Conservation (phyloP, 2,888 invertebrate species). For the Oscheius myriophilus region DNA sequence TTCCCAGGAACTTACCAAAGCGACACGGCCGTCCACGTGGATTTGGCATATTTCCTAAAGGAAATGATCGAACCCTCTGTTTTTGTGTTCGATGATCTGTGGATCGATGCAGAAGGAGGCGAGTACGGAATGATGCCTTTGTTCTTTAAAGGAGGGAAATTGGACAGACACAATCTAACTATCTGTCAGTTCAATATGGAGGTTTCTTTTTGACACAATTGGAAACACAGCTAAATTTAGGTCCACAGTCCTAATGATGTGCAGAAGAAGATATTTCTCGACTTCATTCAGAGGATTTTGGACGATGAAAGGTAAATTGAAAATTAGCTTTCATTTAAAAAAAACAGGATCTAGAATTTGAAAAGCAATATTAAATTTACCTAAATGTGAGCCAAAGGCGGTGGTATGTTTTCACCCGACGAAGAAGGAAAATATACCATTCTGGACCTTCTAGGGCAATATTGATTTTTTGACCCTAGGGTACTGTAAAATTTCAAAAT, state of each 20-base stretch:
- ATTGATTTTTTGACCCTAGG: too few species aligned
- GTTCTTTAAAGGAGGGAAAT: slow-evolving; percentile 8
- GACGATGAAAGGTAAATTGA: slow-evolving; percentile 10
- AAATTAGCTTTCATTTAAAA: too few species aligned
- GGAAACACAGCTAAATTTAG: not conserved
- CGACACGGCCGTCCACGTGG: slow-evolving; percentile 13
- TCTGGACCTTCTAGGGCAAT: too few species aligned
- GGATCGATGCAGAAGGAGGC: slow-evolving; percentile 29
- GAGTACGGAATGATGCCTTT: slow-evolving; percentile 21
- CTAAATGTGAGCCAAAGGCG: too few species aligned
- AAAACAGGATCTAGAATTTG: too few species aligned
- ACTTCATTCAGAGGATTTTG: slow-evolving; percentile 19
- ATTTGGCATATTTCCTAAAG: slow-evolving; percentile 15
- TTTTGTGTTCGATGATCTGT: slow-evolving; percentile 15
- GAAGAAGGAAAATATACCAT: too few species aligned
- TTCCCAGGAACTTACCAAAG: slow-evolving; percentile 6
- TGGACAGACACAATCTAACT: slow-evolving; percentile 17
- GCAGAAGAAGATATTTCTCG: slow-evolving; percentile 17
- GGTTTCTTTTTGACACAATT: not conserved
- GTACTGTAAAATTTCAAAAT: too few species aligned
- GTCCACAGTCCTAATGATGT: slow-evolving; percentile 14
- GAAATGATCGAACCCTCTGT: slow-evolving; percentile 7
- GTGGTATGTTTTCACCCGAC: too few species aligned
- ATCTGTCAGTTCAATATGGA: slow-evolving; percentile 30
- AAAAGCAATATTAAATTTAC: too few species aligned